A percentile compares a stretch with the other conserved stretches of the same genome.
Conservation (phyloP, 2,888 invertebrate genomes). For the Mythimna pallens region DNA sequence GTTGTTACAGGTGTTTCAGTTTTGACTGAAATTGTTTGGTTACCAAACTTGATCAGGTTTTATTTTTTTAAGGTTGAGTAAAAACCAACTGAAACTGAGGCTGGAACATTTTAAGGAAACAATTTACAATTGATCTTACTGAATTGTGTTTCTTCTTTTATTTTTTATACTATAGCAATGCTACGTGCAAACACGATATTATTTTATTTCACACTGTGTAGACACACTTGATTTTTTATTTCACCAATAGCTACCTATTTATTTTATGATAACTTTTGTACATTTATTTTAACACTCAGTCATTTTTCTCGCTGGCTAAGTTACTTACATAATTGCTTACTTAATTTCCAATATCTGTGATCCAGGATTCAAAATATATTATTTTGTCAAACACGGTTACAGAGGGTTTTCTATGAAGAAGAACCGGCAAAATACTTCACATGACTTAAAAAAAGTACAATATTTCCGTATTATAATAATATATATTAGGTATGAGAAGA, state of each 20-base stretch:
- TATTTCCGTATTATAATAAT: too few species aligned
- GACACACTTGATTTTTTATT: neutral
- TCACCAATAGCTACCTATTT: neutral
- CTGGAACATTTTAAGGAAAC: neutral
- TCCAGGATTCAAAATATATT: too few species aligned
- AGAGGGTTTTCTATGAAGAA: too few species aligned
- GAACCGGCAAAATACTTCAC: too few species aligned
- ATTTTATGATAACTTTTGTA: neutral
- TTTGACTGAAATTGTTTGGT: neutral
- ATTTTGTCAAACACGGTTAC: too few species aligned
- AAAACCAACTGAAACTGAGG: conserved; percentile 2
- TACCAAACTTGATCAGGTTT: conserved; percentile 5
- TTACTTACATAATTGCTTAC: too few species aligned
- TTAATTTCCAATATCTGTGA: too few species aligned
- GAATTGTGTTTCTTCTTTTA: neutral
- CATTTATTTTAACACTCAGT: too few species aligned
- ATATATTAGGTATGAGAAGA: too few species aligned
- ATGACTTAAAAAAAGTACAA: too few species aligned
- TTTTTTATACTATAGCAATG: neutral
- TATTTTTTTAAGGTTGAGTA: neutral
- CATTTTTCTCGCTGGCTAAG: too few species aligned
- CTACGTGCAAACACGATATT: neutral
- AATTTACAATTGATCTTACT: neutral
- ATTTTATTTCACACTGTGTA: neutral
- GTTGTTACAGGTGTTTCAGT: neutral